Conservation (phyloP, 2,888 invertebrate species). For the Encarsia formosa region DNA sequence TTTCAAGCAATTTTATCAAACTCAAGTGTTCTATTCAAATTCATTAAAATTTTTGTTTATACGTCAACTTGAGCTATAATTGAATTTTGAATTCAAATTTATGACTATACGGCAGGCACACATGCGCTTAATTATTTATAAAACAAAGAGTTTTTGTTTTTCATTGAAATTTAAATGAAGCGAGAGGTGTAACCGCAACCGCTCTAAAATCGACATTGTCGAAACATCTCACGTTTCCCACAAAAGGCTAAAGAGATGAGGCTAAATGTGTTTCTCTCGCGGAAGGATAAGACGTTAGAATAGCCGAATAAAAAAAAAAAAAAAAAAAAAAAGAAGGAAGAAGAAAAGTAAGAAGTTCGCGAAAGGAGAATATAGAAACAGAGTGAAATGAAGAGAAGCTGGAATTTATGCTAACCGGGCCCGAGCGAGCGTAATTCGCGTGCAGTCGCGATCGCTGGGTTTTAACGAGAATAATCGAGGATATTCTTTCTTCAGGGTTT, state of each 20-base stretch:
- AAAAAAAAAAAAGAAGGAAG: neutral
- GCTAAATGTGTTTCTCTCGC: conserved; percentile 18
- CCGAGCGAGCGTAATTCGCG: conserved; percentile 32
- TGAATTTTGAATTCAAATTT: too few relatives aligned
- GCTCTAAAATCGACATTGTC: conserved; percentile 19
- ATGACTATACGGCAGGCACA: too few relatives aligned
- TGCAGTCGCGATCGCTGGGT: conserved; percentile 11
- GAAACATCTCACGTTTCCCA: conserved; percentile 25
- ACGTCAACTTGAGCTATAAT: too few relatives aligned
- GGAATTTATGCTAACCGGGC: conserved; percentile 39
- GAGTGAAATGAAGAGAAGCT: conserved; percentile 20
- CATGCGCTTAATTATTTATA: too few relatives aligned
- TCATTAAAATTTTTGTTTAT: too few relatives aligned
- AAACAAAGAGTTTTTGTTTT: too few relatives aligned
- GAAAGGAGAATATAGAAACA: neutral
- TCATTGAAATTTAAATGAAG: too few relatives aligned
- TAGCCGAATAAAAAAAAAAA: neutral
- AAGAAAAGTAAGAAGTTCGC: neutral
- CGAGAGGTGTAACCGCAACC: too few relatives aligned
- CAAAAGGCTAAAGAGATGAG: conserved; percentile 18
- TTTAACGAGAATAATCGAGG: conserved; percentile 36
- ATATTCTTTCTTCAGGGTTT: conserved; percentile 27
- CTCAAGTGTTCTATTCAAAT: too few relatives aligned
- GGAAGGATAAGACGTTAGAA: neutral
- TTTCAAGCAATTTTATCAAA: too few relatives aligned